Base-by-base conservation (phyloP, 2,113 vertebrate species). In the Hyperopisus bebe region DNA sequence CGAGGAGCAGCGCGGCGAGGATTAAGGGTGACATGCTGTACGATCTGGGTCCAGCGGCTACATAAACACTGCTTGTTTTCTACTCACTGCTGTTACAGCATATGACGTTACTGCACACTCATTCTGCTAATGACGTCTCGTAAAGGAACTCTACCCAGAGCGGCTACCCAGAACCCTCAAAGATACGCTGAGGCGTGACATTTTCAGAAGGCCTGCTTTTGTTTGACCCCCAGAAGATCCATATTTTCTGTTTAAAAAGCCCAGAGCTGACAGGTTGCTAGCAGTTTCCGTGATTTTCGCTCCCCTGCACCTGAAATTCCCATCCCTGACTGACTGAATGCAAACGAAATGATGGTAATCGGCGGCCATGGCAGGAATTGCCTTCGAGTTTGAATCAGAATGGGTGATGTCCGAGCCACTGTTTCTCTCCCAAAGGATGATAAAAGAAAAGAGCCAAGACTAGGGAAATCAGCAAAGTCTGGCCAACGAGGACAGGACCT, bases 371-470 rank as follows among this genome's bases (percentile, higher is more conserved):
- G 91, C 39, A 74, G 90, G 91, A 90, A 90, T 15, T 6, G 86
- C 91, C 93, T 92, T 95, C 86, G 91, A 91, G 88, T 90, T 88
- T 92, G 91, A 92, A 93, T 91, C 92, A 89, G 89, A 87, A 91
- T 90, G 92, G 92, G 93, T 93, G 93, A 94, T 89, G 91, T 92
- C 91, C 90, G 91, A 93, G 92, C 93, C 90, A 91, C 91, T 84
- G 89, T 86, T 51, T 90, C 89, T 84, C 31, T n/a, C 31, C 9
- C 3, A 86, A 89, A 86, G 39, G 58, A 93, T 92, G 94, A 91
- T 90, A 46, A 5, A 27, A 77, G 1, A 77, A 87, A 87, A 87
- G 31, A 53, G 4, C 3, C 31, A 53, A 42, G 27, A 21, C 86
- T 9, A 8, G 17, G 19, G 48, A 88, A 50, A 77, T 80, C 46